Evolutionary conservation across 2,113 vertebrate genomes (phyloP), one percentile per base, ranked within the genome.

Genomic region (Stegastes partitus): DNA sequence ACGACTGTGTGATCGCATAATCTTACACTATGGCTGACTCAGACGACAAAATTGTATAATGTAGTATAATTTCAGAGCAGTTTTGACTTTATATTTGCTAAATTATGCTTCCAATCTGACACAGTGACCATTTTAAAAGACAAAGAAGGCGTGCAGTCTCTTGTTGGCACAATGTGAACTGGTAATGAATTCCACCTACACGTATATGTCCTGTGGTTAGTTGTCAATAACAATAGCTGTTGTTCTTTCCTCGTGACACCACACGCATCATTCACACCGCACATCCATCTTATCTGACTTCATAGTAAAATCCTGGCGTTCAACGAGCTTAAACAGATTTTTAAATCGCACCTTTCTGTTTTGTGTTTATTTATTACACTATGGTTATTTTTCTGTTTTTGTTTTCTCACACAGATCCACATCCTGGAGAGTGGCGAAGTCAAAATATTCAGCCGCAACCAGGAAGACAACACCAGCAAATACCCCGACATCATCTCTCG

Each of bases 381-480:
- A 2, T 26, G 0, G 31, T 7, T 34, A 12, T 22, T 50, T 37
- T 45, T 11, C 8, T 25, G 34, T 9, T 25, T 19, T 1, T 1
- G 23, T 21, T 21, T 3, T 5, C 16, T 45, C 18, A n/a, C 23
- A 51, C 84, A 98, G 97, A 97, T 98, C 79, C 97, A 98, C 22
- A 92, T 96, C 51, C 89, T 97, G 67, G 96, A 96, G 81, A 93
- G 73, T 0, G 97, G 97, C 0, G 95, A 97, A 61, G 94, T 97
- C 49, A 94, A 92, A 74, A 80, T 98, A 64, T 98, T 97, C 86
- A 98, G 97, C 83, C 95, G 97, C 62, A 98, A 97, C 83, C 96
- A 98, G 80, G 97, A 98, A 68, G 96, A 98, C 92, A 98, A 96
- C 87, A 98, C 96, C 0, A 93, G 89, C 79, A 97, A 96, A 88